A percentile compares a stretch with the other conserved stretches of the same genome.
These are phyloP conservation scores for Acromyrmex heyeri DNA, from an alignment of 1,140 invertebrate genomes.

Conservation along the genomic window DNA sequence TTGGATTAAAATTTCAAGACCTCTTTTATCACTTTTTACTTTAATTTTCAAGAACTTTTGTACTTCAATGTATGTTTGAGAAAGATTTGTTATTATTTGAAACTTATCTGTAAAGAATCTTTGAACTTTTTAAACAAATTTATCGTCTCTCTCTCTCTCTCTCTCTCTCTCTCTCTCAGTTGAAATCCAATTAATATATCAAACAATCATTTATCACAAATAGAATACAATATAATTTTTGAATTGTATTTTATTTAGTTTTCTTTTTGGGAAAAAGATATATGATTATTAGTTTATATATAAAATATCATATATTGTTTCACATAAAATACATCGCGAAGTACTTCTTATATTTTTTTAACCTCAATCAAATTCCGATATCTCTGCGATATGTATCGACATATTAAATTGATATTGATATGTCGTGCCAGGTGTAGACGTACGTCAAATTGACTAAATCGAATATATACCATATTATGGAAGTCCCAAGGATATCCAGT, in stretches of 20 bases:
- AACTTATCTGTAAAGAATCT: not conserved
- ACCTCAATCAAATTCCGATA: not conserved
- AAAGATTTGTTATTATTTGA: not conserved
- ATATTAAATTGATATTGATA: constrained; percentile 23
- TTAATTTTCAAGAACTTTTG: not conserved
- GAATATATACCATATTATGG: not conserved
- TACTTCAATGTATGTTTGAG: too few relatives aligned
- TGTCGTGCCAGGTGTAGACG: constrained; percentile 12
- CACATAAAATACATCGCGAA: not conserved
- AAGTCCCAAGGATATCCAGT: constrained; percentile 44
- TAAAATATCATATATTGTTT: constrained; percentile 5
- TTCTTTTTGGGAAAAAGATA: not conserved
- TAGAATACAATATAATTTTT: not conserved
- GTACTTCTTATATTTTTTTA: not conserved
- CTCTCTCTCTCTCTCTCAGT: not conserved
- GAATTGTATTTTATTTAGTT: not conserved
- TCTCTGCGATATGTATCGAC: not conserved
- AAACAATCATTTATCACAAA: constrained; percentile 1
- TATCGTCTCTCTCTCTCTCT: not conserved
- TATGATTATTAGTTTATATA: not conserved
- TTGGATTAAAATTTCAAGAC: too few relatives aligned
- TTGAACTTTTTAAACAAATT: not conserved
- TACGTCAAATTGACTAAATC: not conserved
- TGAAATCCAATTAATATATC: not conserved
- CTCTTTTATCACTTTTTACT: too few relatives aligned